Evolutionary conservation across 2,888 invertebrate genomes (phyloP).

Genomic region (Eupithecia insigniata): DNA sequence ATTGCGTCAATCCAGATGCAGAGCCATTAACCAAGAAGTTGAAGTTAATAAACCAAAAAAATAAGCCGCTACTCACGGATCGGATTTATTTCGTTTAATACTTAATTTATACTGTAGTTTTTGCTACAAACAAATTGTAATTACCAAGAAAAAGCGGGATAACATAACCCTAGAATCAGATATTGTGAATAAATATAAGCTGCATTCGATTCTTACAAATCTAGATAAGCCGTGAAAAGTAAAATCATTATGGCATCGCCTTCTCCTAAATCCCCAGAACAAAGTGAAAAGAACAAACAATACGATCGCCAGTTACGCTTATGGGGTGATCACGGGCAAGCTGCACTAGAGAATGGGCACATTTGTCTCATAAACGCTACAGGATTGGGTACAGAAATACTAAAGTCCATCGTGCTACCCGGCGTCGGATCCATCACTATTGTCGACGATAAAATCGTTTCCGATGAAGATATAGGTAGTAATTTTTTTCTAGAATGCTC

Average conservation of each 20-base stretch:
- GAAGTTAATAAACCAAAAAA: no score
- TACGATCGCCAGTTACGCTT: slow-evolving; percentile 94
- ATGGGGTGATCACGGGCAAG: slow-evolving; percentile 99
- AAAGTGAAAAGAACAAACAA: slow-evolving; percentile 89
- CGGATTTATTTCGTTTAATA: no score
- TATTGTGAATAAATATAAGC: neutral
- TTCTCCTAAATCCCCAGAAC: slow-evolving; percentile 89
- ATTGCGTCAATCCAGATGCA: no score
- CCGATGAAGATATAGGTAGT: slow-evolving; percentile 95
- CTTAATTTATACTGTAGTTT: no score
- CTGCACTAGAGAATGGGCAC: slow-evolving; percentile 93
- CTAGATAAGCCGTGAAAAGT: neutral
- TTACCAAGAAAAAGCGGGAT: neutral
- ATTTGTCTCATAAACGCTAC: slow-evolving; percentile 97
- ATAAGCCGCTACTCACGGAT: no score
- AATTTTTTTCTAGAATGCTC: slow-evolving; percentile 97
- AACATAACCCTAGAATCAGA: neutral
- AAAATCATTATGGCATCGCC: slow-evolving; percentile 85
- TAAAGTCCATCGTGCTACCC: slow-evolving; percentile 97
- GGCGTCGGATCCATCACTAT: slow-evolving; percentile 97
- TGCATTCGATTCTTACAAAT: neutral
- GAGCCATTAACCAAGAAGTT: no score
- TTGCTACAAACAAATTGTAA: neutral
- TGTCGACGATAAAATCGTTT: slow-evolving; percentile 93
- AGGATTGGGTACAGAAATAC: slow-evolving; percentile 95